Conservation (phyloP, 2,888 invertebrate species). For the Spisula solida region DNA sequence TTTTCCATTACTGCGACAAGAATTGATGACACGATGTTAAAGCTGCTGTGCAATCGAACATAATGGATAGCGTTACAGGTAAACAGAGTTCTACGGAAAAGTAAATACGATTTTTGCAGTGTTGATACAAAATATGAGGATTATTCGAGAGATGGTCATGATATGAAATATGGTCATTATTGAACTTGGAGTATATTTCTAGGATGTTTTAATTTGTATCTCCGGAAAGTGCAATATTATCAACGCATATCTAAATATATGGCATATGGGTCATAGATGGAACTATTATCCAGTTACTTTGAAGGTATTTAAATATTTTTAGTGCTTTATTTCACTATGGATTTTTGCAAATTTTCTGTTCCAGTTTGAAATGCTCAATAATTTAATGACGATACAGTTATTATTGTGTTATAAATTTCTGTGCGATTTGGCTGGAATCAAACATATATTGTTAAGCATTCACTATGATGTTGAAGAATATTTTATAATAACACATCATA, state of each 20-base stretch:
- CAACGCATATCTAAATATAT: not conserved
- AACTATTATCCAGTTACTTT: not conserved
- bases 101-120: not conserved
- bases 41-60: not conserved
- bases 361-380: no score
- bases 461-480: no score
- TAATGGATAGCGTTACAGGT: slow-evolving; percentile 16
- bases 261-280: not conserved
- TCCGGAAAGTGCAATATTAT: not conserved
- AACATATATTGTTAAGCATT: no score
- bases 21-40: not conserved
- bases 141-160: not conserved
- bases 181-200: not conserved
- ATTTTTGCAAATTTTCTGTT: no score
- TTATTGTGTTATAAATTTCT: no score
- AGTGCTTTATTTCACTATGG: not conserved
- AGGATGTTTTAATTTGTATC: not conserved
- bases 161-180: not conserved
- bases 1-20: slow-evolving; percentile 9
- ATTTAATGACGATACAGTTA: no score
- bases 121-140: not conserved
- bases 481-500: no score
- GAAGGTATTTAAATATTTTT: not conserved
- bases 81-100: not conserved
- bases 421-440: no score